Evolutionary conservation across 2,797 vertebrate species (phyloP).

Genomic region (Eptatretus atami): DNA sequence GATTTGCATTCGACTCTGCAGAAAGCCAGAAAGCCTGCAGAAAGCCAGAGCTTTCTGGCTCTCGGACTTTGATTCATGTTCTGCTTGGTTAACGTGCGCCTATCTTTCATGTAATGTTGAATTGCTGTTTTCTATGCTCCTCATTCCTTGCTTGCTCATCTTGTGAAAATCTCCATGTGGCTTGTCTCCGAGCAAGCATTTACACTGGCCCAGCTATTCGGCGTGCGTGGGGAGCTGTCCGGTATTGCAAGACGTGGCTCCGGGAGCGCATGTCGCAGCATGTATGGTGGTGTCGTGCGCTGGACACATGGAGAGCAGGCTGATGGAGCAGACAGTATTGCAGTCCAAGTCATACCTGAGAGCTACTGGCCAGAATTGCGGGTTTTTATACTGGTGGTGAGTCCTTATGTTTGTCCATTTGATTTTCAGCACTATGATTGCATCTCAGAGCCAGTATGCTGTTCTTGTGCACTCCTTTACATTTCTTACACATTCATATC

Average conservation of each 20-base stretch:
- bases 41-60: no score
- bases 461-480: no score
- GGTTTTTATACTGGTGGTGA: conserved; percentile 54
- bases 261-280: conserved; percentile 62
- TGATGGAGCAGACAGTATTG: conserved; percentile 53
- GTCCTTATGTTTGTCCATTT: conserved; percentile 9
- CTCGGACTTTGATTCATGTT: no score
- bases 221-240: conserved; percentile 44
- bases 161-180: neutral
- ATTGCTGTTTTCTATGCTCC: neutral
- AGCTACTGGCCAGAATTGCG: conserved; percentile 57
- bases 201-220: conserved; percentile 30
- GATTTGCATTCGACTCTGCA: no score
- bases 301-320: conserved; percentile 41
- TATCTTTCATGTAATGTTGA: no score
- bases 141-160: neutral
- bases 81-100: no score
- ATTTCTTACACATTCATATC: no score
- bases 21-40: no score
- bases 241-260: conserved; percentile 55
- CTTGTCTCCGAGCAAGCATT: conserved; percentile 22
- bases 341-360: conserved; percentile 45
- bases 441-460: no score
- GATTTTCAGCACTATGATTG: no score
- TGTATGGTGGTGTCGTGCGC: conserved; percentile 64